Percentiles rank a stretch among this genome's conserved stretches.
Evolutionary conservation across 37 sponge, comb jelly and placozoan genomes (phyloP).

Genomic region (Geodia barretti): DNA sequence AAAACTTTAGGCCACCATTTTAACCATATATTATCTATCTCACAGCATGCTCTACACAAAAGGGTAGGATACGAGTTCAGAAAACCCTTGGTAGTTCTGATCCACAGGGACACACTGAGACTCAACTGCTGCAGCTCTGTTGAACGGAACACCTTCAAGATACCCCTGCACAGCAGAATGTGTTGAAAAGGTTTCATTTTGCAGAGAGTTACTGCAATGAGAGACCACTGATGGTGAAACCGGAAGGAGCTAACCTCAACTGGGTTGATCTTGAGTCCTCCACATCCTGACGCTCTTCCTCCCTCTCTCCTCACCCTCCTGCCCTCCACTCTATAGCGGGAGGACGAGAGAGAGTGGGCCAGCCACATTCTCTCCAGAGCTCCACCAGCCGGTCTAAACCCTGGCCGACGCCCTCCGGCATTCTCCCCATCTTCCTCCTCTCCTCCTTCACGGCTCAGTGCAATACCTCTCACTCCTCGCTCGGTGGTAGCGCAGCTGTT

Average conservation of each 20-base stretch:
- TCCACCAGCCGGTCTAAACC: neutral
- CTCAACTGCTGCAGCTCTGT: neutral
- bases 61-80: neutral
- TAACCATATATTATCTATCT: too few relatives aligned
- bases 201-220: too few relatives aligned
- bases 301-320: neutral
- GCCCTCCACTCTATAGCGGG: neutral
- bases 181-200: neutral
- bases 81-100: neutral
- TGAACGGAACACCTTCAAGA: neutral
- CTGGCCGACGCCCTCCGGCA: neutral
- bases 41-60: neutral
- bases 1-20: too few relatives aligned
- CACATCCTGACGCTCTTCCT: neutral
- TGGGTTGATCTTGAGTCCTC: too few relatives aligned
- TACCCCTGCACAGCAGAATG: neutral
- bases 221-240: neutral
- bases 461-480: too few relatives aligned
- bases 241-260: too few relatives aligned
- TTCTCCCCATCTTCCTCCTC: neutral
- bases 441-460: neutral
- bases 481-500: too few relatives aligned
- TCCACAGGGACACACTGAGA: neutral
- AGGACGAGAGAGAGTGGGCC: neutral
- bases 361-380: neutral